Percentiles rank a stretch among this genome's conserved stretches.
phyloP scores from a whole-genome alignment of 2,797 vertebrate genomes.

The Anguilla pacifica region DNA sequence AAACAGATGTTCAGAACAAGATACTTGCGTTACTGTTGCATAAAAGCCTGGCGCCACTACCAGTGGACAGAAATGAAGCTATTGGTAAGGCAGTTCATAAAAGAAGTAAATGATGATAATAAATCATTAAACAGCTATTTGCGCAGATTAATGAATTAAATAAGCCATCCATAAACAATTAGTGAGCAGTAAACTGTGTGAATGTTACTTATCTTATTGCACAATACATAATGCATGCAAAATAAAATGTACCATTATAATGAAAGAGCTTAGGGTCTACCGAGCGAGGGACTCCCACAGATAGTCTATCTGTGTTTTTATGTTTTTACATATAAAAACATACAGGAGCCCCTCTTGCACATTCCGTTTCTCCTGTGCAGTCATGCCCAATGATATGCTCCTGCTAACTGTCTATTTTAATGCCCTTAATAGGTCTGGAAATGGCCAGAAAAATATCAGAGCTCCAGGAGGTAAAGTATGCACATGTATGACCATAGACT shows the following conservation, averaged over 20 bases:
- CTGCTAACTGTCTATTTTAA: conserved; percentile 18
- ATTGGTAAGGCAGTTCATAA: conserved; percentile 56
- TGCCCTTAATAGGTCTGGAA: conserved; percentile 58
- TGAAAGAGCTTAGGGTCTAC: neutral
- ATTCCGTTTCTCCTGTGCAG: neutral
- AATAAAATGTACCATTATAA: neutral
- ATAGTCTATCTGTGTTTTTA: neutral
- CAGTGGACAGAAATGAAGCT: conserved; percentile 57
- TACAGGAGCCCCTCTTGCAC: neutral
- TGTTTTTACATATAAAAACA: neutral
- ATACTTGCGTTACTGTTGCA: conserved; percentile 68
- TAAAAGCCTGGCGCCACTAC: conserved; percentile 60
- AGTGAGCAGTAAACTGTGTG: neutral
- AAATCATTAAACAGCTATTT: neutral
- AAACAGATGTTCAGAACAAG: conserved; percentile 64
- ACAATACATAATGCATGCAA: neutral
- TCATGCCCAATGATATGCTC: neutral
- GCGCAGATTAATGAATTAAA: neutral
- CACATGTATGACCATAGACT: neutral
- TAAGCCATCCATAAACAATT: neutral
- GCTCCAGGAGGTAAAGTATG: conserved; percentile 66
- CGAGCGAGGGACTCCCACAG: neutral
- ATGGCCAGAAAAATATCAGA: conserved; percentile 62
- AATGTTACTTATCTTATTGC: neutral
- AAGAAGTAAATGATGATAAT: neutral